Evolutionary conservation across 64 coral and sea anemone species (phyloP), one percentile per base, ranked within the genome.

Genomic region (Dendrophyllia cribrosa): DNA sequence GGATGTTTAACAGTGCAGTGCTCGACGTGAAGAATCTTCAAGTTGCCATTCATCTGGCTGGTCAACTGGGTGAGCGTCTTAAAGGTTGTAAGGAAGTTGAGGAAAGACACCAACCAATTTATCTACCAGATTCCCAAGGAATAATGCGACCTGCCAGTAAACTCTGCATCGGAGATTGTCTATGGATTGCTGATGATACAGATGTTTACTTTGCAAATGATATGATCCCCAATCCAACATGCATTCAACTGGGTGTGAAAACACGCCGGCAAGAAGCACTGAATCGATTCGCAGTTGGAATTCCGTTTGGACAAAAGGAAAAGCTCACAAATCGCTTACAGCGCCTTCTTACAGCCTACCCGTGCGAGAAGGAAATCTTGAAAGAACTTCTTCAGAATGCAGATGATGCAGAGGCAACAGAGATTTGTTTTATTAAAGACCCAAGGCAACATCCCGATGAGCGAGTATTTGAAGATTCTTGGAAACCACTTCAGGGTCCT

Each of bases 381-480:
- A 98, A 98, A 91, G 96, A 98, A 26, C 93, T 98, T 74, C 69
- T 95, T 50, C 96, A 98, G 67, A 98, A 98, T 68, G 96, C 96
- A 12, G 96, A 98, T 70, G 96, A 98, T 84, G 93, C 96, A 17
- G 66, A 95, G 77, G 96, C 96, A 61, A 95, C 78, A 17, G 91
- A 95, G 61, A 90, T 98, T 21, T 96, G 26, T 7, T 96, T 96
- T 75, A 89, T 96, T 26, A 86, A 87, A 45, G 95, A 96, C 51
- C 81, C 88, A 5, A 78, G 95, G 12, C 74, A 87, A 4, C 95
- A 97, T 48, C 66, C 23, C 10, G 22, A 74, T 5, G 74, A 97
- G 43, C 23, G 67, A 11, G 76, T 97, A 0, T 97, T 97, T 88
- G 95, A 91, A 79, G 64, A 93, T 19, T 71, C 34, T 6, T 97